phyloP scores from a whole-genome alignment of 1,140 invertebrate genomes.

The Brachystomella parvula region DNA sequence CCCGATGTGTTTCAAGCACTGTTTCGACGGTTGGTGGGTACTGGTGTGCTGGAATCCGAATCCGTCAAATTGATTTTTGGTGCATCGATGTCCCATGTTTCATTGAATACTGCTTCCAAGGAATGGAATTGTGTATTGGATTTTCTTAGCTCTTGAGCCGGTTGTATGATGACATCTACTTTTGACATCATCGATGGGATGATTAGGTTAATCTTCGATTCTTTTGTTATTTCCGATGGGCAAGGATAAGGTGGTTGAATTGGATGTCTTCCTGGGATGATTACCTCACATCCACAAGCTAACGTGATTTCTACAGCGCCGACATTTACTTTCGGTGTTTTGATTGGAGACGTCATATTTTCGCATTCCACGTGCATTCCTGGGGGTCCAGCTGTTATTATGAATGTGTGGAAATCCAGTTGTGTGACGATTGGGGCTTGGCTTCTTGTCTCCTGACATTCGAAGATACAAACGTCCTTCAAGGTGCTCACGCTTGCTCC shows the following conservation, averaged over 20 bases:
- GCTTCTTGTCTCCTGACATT: background rate
- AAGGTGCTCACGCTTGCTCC: background rate
- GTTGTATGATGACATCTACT: background rate
- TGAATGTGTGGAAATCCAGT: background rate
- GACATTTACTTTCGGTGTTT: background rate
- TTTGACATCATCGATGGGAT: background rate
- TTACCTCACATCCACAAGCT: background rate
- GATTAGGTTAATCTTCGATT: background rate
- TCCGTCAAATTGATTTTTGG: background rate
- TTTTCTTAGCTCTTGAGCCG: background rate
- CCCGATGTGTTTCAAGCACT: too few relatives aligned
- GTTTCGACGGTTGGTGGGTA: background rate
- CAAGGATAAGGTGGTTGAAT: slow-evolving; percentile 4
- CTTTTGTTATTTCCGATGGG: background rate
- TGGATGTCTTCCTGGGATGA: background rate
- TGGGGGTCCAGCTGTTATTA: background rate
- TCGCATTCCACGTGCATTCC: background rate
- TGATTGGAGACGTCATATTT: too few relatives aligned
- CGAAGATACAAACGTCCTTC: background rate
- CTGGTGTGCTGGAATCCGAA: background rate
- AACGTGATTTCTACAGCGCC: background rate
- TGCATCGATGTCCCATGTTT: background rate
- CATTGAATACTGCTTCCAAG: background rate
- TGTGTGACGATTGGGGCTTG: background rate
- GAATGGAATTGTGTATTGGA: background rate